These are phyloP conservation scores for Nephrotoma appendiculata DNA, from an alignment of 2,888 invertebrate genomes.

Conservation along the genomic window DNA sequence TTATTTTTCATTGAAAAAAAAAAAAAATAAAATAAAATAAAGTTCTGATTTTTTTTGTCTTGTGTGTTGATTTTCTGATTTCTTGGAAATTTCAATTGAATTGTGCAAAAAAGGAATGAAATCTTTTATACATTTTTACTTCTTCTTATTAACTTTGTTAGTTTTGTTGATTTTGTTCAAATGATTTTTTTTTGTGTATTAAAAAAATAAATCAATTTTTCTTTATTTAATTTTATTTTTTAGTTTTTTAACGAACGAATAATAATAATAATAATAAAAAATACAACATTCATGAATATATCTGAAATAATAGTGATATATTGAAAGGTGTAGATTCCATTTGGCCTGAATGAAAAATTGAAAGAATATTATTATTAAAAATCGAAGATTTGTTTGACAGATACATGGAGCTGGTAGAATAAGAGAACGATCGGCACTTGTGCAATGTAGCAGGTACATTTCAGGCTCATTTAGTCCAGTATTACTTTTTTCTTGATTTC, in stretches of 20 bases:
- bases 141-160: neutral
- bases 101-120: neutral
- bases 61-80: neutral
- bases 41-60: neutral
- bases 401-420: neutral
- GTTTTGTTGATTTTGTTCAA: neutral
- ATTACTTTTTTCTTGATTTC: too few relatives aligned
- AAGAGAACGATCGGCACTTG: neutral
- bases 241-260: neutral
- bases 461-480: too few relatives aligned
- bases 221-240: neutral
- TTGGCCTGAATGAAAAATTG: neutral
- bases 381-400: neutral
- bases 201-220: neutral
- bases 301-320: neutral
- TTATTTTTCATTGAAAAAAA: neutral
- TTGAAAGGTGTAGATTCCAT: neutral
- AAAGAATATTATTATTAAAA: neutral
- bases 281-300: neutral
- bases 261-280: neutral
- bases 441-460: neutral
- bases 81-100: neutral
- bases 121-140: neutral
- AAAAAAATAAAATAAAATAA: neutral
- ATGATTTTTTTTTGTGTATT: neutral